Base-by-base conservation (phyloP, 92 coral and sea anemone genomes). In the Porites cylindrica region DNA sequence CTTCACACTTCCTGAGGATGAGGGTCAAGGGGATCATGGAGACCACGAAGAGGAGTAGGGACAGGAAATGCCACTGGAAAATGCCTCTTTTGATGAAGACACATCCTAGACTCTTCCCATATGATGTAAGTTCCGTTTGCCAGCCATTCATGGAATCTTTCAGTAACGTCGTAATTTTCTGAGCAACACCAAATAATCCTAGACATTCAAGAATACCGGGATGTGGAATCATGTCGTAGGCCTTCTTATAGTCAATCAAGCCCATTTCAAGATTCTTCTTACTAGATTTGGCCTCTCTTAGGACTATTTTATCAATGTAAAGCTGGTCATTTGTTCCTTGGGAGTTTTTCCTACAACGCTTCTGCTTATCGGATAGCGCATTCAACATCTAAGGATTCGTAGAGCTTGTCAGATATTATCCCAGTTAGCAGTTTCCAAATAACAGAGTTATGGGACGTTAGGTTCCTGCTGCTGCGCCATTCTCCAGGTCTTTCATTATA, bases 381-480 rank as follows among this genome's bases (percentile, higher is more conserved):
- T 23, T 71, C 20, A 21, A 17, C 51, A n/a, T 82, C 90, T 69
- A 90, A 68, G 77, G 51, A 81, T 66, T 52, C 61, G 65, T 85
- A 85, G 58, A 90, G 58, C 14, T 90, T 69, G 17, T 90, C 90
- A 20, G 83, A 59, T 56, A 90, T 66, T 58, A 90, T 85, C 64
- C 90, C 92, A 66, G 79, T 89, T 11, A 89, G 61, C 29, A 89
- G 77, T 64, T 89, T 89, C 92, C 92, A 85, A 81, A 85, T 77
- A 29, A 89, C 70, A 23, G 92, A 29, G 32, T 29, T 29, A 1
- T 29, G 32, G 32, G 32, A 29, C 32, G 32, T 29, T 2, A 29
- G 32, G 32, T 29, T 29, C 32, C 32, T 29, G 32, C 32, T 29
- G 32, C 32, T 29, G 32, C 32, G 32, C 32, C 32, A 29, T 29